Base-by-base conservation (phyloP, 2,113 vertebrate genomes). In the Riparia riparia region DNA sequence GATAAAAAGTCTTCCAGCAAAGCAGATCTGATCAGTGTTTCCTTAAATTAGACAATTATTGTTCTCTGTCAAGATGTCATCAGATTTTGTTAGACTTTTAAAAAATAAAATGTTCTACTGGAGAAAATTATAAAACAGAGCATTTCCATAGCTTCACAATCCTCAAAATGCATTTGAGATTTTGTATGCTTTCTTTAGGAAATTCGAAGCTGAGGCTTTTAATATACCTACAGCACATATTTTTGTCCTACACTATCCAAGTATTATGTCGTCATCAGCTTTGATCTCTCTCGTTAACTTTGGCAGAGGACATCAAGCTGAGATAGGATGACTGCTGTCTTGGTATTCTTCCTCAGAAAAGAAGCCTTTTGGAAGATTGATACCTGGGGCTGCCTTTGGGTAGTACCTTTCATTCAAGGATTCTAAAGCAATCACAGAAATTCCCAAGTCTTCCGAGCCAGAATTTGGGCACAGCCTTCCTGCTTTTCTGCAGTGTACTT, bases 1-100 rank as follows among this genome's bases (percentile, higher is more conserved):
- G 79, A 61, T 95, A 78, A 89, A 93, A 83, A 74, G 64, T 93
- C 86, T 94, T 96, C 86, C 53, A 90, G 79, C 37, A 64, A 86
- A 93, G 57, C 37, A 82, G 64, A 89, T 86, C 53, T 86, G 88
- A 92, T 93, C 88, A 61, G 60, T 61, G 34, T 88, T 83, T 92
- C 65, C 51, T 73, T 86, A 93, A 96, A 82, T 76, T 39, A 83
- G 49, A 68, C 66, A 82, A 92, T 89, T 92, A 86, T 92, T 95
- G 31, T 86, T 66, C 9, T 31, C 63, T 82, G 80, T 89, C 92
- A 95, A 95, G 92, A 76, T 49, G 72, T 82, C 69, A 71, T 86
- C 82, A 68, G 64, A 77, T 86, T 95, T 93, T 71, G 56, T 60
- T 50, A 44, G 53, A 79, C 37, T 91, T 82, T 4, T 29, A 86